Base-by-base conservation (phyloP, 1,140 invertebrate species). In the Cataglyphis hispanica region DNA sequence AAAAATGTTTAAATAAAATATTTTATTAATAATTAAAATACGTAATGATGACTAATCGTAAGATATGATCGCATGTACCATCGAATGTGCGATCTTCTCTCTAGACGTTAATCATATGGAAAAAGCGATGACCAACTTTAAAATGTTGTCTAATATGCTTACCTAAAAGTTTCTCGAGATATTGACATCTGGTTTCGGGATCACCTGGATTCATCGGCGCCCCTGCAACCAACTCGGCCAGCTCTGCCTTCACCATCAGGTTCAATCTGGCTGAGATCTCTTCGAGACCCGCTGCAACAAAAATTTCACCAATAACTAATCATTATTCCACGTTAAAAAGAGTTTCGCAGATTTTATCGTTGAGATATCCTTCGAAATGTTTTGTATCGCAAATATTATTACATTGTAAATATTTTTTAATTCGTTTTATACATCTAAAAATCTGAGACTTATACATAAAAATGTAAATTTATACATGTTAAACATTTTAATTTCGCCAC, bases 211-310 rank as follows among this genome's bases (percentile, higher is more conserved):
- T 94, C 85, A 91, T 90, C 4, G 91, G 91, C 16, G 92, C 90
- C 0, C 92, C 92, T 1, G 88, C 90, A n/a, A 91, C 86, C 74
- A 93, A 75, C 46, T 94, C 93, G 60, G 93, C 91, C 61, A 94
- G 81, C 64, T 93, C 93, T 19, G 92, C 93, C 66, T 94, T 94
- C 19, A 94, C 92, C 93, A 94, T 93, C 58, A 94, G 76, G 58
- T 94, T 94, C 70, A 94, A 78, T 60, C 92, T 90, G n/a, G 93
- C 91, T 61, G 93, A 94, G 81, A 94, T 93, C 83, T 94, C 93
- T 27, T 94, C 93, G 58, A 94, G 89, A 83, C 92, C 93, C 75
- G 93, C 93, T 94, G 89, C 6, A 87, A 89, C 50, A 53, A 63
- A 58, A 74, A 66, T 50, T 43, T 3, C 6, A 34, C 22, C 19